Evolutionary conservation across 2,113 vertebrate species (phyloP), one percentile per base, ranked within the genome.

Genomic region (Halichoerus grypus): DNA sequence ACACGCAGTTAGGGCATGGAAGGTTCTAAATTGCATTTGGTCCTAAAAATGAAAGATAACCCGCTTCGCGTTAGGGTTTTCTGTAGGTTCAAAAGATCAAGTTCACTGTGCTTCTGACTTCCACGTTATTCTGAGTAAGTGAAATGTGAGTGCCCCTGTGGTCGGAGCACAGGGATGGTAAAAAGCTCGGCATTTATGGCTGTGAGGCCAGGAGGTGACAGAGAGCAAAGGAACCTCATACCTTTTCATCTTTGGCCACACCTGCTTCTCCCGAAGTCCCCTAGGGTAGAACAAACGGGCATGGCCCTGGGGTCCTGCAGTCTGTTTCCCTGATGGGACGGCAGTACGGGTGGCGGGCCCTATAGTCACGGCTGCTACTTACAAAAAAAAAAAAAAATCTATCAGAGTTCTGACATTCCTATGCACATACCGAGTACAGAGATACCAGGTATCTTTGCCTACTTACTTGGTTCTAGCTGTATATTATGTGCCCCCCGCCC

Each of bases 301-400:
- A 0, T 5, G 8, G n/a, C 49, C n/a, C 5, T 15, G 65, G 3
- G 31, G 46, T 55, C 49, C 24, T 31, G 1, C 53, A 36, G 94
- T 77, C 71, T 61, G 76, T 69, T 79, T 94, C 71, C 92, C 67
- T 15, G 82, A 88, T 39, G 46, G 69, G 81, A 33, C 76, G 57
- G 67, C 76, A 42, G 24, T 22, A 55, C 1, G 46, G 87, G 80
- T 51, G 39, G 21, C 57, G 71, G 65, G 42, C 59, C 7, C 21
- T 19, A 26, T 82, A 91, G 49, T 46, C 39, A 46, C 88, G 97
- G 95, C 72, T 93, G 94, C 76, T 81, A 57, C 88, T 95, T 94
- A 11, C 26, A 71, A 39, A 33, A 15, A 14, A 31, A 5, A 49
- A 33, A 53, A 49, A 53, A 31, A 53, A 69, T 63, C 4, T 39